Conservation (phyloP, 2,888 invertebrate species). For the Diaprepes abbreviatus region DNA sequence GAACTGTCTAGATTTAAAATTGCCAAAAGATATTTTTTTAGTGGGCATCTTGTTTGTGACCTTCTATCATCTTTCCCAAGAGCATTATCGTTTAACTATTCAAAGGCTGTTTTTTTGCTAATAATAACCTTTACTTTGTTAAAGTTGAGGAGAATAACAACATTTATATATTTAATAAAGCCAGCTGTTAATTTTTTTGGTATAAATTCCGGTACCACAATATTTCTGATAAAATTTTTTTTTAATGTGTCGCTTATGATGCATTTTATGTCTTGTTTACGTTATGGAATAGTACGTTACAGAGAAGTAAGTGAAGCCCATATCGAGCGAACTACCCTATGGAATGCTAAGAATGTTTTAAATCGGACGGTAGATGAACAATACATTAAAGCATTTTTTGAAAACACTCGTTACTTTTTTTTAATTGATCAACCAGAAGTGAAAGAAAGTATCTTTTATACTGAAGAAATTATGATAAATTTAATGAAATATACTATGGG, state of each 20-base stretch:
- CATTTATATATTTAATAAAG: constrained; percentile 18
- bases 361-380: neutral
- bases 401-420: constrained; percentile 45
- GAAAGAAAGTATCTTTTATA: neutral
- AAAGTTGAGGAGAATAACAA: too few relatives aligned
- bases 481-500: constrained; percentile 50
- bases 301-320: neutral
- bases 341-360: constrained; percentile 4
- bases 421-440: constrained; percentile 20
- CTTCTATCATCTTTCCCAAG: constrained; percentile 48
- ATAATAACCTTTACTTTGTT: too few relatives aligned
- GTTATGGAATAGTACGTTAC: constrained; percentile 15
- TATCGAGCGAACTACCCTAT: neutral
- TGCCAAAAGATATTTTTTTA: constrained; percentile 44
- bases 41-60: constrained; percentile 50
- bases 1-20: constrained; percentile 44
- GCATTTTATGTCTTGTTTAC: constrained; percentile 28
- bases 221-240: constrained; percentile 23
- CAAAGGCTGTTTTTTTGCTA: neutral
- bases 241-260: constrained; percentile 6
- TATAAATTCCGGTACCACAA: too few relatives aligned
- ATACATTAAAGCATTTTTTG: constrained; percentile 47
- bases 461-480: constrained; percentile 43
- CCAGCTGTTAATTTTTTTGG: constrained; percentile 28
- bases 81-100: neutral